These are phyloP conservation scores for Molorchus minor DNA, from an alignment of 2,888 invertebrate species.

Conservation along the genomic window DNA sequence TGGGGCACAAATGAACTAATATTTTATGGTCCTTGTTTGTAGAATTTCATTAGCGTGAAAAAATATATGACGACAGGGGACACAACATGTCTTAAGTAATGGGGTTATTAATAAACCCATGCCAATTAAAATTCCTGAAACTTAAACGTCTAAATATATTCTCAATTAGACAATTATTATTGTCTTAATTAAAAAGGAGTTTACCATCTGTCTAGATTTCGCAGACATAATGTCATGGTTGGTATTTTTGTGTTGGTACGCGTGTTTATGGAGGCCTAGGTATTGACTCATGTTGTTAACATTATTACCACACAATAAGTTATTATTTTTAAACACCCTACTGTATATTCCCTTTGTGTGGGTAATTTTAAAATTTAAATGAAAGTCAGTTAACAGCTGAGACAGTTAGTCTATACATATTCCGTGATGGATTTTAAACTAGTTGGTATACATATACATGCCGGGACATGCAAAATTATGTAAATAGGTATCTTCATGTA, in stretches of 20 bases:
- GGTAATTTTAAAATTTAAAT: conserved; percentile 19
- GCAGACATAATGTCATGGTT: conserved; percentile 6
- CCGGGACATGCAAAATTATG: too few species aligned
- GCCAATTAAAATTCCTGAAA: conserved; percentile 26
- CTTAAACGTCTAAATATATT: conserved; percentile 25
- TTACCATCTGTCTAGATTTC: conserved; percentile 5
- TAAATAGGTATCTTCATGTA: too few species aligned
- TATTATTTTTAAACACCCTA: conserved; percentile 26
- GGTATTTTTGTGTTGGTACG: conserved; percentile 17
- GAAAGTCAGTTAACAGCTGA: too few species aligned
- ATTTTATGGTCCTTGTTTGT: too few species aligned
- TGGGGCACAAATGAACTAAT: too few species aligned
- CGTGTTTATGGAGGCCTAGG: conserved; percentile 23
- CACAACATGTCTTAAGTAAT: too few species aligned
- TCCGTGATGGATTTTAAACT: too few species aligned
- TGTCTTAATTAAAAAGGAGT: conserved; percentile 30
- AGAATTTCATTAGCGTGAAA: too few species aligned
- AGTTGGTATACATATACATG: too few species aligned
- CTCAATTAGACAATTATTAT: conserved; percentile 28
- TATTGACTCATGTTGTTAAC: conserved; percentile 25
- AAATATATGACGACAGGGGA: too few species aligned
- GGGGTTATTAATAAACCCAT: conserved; percentile 8
- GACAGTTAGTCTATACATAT: too few species aligned
- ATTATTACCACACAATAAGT: conserved; percentile 31
- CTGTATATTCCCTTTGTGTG: conserved; percentile 24